phyloP scores from a whole-genome alignment of 2,113 vertebrate genomes.

The Acanthochromis polyacanthus region DNA sequence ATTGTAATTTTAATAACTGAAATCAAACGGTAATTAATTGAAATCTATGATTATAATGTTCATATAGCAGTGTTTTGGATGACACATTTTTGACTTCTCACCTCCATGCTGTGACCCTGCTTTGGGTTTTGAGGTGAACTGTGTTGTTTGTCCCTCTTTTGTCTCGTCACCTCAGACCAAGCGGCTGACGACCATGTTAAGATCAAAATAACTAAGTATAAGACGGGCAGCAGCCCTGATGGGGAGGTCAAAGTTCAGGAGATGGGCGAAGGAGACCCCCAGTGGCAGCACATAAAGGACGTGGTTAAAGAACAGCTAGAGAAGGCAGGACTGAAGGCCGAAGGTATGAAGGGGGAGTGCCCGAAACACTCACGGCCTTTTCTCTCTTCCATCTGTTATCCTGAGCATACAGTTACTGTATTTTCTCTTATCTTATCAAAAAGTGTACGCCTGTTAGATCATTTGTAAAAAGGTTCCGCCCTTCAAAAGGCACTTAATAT shows the following conservation, averaged over 20 bases:
- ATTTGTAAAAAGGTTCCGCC: background rate
- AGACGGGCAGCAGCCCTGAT: constrained; percentile 86
- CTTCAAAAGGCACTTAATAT: background rate
- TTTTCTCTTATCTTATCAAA: constrained; percentile 39
- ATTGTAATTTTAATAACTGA: background rate
- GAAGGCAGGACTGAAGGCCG: constrained; percentile 94
- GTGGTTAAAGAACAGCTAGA: constrained; percentile 96
- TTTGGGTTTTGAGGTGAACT: constrained; percentile 72
- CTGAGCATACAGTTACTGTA: constrained; percentile 35
- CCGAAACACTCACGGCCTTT: constrained; percentile 64
- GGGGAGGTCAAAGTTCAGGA: constrained; percentile 90
- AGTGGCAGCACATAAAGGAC: constrained; percentile 94
- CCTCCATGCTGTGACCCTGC: constrained; percentile 61
- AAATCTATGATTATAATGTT: constrained; percentile 24
- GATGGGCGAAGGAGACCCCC: constrained; percentile 90
- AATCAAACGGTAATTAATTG: constrained; percentile 13
- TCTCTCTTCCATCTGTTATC: constrained; percentile 61
- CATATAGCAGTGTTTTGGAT: background rate
- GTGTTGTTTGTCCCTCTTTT: constrained; percentile 79
- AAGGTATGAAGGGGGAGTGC: constrained; percentile 87
- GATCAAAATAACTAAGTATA: constrained; percentile 93
- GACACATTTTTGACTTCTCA: constrained; percentile 29
- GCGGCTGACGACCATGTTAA: constrained; percentile 89
- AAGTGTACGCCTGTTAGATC: constrained; percentile 14
- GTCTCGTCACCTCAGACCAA: constrained; percentile 87